Percentiles rank a stretch among this genome's conserved stretches.
Conservation (phyloP, 2,113 vertebrate species). For the Zosterops japonicus region DNA sequence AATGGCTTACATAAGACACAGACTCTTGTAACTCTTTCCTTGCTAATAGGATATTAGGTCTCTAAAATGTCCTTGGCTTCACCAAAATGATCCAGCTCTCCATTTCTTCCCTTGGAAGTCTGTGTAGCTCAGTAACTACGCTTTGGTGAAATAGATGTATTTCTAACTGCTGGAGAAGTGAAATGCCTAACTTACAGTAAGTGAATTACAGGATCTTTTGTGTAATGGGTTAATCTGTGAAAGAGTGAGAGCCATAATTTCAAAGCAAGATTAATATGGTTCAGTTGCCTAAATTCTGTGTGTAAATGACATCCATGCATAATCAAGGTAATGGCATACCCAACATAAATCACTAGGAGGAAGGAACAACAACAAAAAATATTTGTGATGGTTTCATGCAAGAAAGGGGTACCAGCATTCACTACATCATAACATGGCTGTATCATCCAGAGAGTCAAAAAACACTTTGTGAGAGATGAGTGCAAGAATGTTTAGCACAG, state of each 20-base stretch:
- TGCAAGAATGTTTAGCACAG: neutral
- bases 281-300: neutral
- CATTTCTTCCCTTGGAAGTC: neutral
- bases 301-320: neutral
- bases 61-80: neutral
- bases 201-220: neutral
- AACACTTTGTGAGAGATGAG: neutral
- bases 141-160: neutral
- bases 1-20: neutral
- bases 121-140: neutral
- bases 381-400: neutral
- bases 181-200: neutral
- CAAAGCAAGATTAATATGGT: neutral
- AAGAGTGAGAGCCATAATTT: neutral
- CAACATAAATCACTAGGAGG: neutral
- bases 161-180: neutral
- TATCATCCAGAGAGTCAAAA: neutral
- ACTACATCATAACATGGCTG: neutral
- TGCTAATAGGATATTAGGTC: neutral
- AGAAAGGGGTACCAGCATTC: neutral
- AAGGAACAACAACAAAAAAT: neutral
- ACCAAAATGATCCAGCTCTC: neutral
- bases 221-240: neutral
- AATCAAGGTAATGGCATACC: neutral
- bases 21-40: neutral